Conservation (phyloP, 2,888 invertebrate species). For the Antitype chi region DNA sequence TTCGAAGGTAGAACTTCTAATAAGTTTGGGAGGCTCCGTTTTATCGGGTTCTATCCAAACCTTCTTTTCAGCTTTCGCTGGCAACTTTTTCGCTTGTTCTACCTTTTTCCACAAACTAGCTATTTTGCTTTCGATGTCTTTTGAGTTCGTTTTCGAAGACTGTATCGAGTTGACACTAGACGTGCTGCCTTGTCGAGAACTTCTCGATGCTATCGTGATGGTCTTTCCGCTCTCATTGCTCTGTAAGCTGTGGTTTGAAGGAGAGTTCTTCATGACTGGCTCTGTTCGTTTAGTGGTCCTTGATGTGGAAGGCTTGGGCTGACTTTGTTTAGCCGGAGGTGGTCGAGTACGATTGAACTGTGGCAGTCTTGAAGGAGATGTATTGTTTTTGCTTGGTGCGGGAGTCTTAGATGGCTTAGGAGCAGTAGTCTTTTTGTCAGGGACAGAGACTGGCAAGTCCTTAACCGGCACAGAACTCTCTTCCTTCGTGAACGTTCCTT, state of each 20-base stretch:
- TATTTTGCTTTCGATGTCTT: slow-evolving; percentile 94
- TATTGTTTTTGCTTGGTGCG: slow-evolving; percentile 80
- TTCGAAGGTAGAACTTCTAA: slow-evolving; percentile 92
- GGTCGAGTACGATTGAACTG: slow-evolving; percentile 79
- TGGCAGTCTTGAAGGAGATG: slow-evolving; percentile 87
- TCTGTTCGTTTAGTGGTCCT: slow-evolving; percentile 75
- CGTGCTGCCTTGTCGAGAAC: slow-evolving; percentile 84
- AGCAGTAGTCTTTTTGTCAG: slow-evolving; percentile 76
- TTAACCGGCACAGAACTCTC: slow-evolving; percentile 89
- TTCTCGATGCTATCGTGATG: slow-evolving; percentile 80
- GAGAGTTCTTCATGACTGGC: slow-evolving; percentile 85
- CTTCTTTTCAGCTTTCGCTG: slow-evolving; percentile 90
- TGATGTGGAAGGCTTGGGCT: slow-evolving; percentile 70
- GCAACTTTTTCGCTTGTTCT: slow-evolving; percentile 92
- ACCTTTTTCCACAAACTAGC: slow-evolving; percentile 95
- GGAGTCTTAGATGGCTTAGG: slow-evolving; percentile 74
- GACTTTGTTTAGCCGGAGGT: slow-evolving; percentile 74
- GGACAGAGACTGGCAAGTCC: slow-evolving; percentile 81
- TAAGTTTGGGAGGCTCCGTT: slow-evolving; percentile 85
- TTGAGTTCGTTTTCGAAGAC: slow-evolving; percentile 87
- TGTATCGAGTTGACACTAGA: slow-evolving; percentile 92
- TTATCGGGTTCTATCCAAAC: slow-evolving; percentile 91
- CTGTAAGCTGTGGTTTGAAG: slow-evolving; percentile 90
- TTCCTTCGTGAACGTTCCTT: slow-evolving; percentile 98
- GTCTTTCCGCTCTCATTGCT: slow-evolving; percentile 88